These are phyloP conservation scores for Myotis yumanensis DNA, from an alignment of 2,113 vertebrate genomes.

Conservation along the genomic window DNA sequence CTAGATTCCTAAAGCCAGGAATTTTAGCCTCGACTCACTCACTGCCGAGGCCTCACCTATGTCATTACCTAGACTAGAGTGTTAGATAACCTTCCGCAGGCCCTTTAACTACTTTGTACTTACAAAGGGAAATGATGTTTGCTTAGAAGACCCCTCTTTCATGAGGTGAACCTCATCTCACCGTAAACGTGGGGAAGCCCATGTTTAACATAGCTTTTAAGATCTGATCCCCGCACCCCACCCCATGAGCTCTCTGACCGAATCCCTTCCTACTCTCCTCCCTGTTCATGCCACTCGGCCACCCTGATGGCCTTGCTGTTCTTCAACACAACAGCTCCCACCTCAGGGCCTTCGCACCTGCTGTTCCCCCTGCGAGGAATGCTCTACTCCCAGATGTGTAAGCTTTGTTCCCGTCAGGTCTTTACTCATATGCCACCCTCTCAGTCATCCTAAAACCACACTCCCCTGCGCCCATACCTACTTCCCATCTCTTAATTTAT, in stretches of 20 bases:
- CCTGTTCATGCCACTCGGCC: neutral
- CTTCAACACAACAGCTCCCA: neutral
- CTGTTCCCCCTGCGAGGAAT: neutral
- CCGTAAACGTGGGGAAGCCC: no score
- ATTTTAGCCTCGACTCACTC: neutral
- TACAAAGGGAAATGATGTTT: neutral
- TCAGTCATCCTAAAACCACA: neutral
- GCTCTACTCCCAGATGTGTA: neutral
- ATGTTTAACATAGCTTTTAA: neutral
- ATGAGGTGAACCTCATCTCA: neutral
- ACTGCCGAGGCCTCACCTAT: neutral
- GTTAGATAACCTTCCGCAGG: neutral
- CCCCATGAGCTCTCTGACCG: neutral
- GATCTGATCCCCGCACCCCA: neutral
- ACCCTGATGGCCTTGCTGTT: neutral
- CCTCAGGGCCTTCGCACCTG: neutral
- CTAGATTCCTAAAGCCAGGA: no score
- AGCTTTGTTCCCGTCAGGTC: neutral
- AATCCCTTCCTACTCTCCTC: neutral
- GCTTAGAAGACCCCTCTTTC: neutral
- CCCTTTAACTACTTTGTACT: neutral
- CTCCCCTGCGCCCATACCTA: accelerated
- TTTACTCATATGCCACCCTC: neutral
- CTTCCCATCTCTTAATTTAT: neutral
- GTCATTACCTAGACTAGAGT: no score